Conservation (phyloP, 2,888 invertebrate genomes). For the Melanchra persicariae region DNA sequence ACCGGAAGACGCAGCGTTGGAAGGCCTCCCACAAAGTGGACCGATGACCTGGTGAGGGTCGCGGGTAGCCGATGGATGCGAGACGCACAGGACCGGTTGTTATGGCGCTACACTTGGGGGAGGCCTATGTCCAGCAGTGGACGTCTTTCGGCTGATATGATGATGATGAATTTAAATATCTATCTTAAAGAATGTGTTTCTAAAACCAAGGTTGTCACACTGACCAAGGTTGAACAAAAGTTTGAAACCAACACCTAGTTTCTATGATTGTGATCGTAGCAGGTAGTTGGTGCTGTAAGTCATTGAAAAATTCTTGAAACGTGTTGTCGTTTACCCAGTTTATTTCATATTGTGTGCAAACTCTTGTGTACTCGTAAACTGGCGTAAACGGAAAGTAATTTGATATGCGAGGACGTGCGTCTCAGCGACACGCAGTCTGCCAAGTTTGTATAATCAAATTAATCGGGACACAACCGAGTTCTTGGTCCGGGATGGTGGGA, state of each 20-base stretch:
- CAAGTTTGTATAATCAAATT: slow-evolving; percentile 42
- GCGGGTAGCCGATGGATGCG: no score
- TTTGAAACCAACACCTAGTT: neutral
- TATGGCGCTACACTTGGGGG: no score
- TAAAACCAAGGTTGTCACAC: neutral
- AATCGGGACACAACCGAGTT: slow-evolving; percentile 18
- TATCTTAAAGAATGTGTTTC: neutral
- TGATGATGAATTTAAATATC: neutral
- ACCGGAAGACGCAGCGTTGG: no score
- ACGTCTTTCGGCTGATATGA: no score
- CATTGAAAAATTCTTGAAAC: no score
- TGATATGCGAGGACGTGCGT: slow-evolving; percentile 52
- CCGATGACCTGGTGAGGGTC: no score
- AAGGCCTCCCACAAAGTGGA: no score
- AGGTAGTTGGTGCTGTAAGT: no score
- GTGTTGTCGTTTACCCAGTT: neutral
- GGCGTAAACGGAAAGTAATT: slow-evolving; percentile 48
- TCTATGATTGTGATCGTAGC: neutral
- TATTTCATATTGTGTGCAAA: neutral
- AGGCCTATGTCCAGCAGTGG: no score
- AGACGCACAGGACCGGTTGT: no score
- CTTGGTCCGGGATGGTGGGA: neutral
- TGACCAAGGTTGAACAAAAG: no score
- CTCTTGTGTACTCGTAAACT: slow-evolving; percentile 8
- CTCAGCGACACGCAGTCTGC: slow-evolving; percentile 52